Conservation (phyloP, 2,888 invertebrate species). For the Acanthacorydalis orientalis region DNA sequence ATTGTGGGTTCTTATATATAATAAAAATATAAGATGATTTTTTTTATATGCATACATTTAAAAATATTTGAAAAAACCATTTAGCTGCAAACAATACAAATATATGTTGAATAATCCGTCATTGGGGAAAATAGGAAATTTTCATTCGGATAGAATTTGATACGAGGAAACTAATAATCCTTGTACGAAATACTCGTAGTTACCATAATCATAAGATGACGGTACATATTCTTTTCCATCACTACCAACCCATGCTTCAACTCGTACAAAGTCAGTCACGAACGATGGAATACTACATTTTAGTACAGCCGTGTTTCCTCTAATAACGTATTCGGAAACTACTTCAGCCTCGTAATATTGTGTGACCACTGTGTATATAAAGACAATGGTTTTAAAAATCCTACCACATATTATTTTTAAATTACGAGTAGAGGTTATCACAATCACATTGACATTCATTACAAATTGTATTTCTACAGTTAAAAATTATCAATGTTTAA, state of each 20-base stretch:
- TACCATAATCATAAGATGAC: constrained; percentile 54
- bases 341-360: constrained; percentile 72
- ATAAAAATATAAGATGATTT: too few species aligned
- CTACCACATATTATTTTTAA: not conserved
- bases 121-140: too few species aligned
- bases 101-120: too few species aligned
- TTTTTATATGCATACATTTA: too few species aligned
- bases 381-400: not conserved
- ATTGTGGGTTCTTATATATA: too few species aligned
- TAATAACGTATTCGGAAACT: constrained; percentile 48
- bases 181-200: constrained; percentile 9
- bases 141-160: too few species aligned
- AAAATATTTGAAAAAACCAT: too few species aligned
- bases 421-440: not conserved
- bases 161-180: too few species aligned
- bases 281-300: constrained; percentile 61
- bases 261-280: constrained; percentile 54
- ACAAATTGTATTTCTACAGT: not conserved
- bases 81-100: too few species aligned
- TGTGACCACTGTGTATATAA: constrained; percentile 43
- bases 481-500: not conserved
- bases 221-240: constrained; percentile 52
- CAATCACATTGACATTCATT: not conserved
- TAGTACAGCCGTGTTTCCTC: constrained; percentile 52
- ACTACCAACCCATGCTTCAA: constrained; percentile 47